Evolutionary conservation across 2,888 invertebrate species (phyloP).

Genomic region (Cistogaster globosa): DNA sequence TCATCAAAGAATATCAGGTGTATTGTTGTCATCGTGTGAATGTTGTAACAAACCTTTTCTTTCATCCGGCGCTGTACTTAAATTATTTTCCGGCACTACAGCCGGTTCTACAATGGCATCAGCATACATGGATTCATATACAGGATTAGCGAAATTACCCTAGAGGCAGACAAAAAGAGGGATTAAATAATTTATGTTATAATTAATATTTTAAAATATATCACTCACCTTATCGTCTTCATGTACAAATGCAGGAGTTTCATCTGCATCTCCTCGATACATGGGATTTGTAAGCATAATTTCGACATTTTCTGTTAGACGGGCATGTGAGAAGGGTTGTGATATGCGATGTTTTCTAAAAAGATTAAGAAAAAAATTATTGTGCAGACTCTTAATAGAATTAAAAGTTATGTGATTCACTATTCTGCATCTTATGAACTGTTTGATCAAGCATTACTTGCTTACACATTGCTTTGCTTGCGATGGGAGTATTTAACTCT

Average conservation of each 20-base stretch:
- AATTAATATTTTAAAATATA: background rate
- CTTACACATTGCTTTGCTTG: too few relatives aligned
- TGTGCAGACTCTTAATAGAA: too few relatives aligned
- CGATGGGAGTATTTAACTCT: too few relatives aligned
- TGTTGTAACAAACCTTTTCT: constrained; percentile 85
- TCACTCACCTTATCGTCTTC: constrained; percentile 87
- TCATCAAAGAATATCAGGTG: constrained; percentile 83
- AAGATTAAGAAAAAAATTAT: background rate
- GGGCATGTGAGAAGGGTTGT: constrained; percentile 89
- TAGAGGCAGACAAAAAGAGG: constrained; percentile 74
- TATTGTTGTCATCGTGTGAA: constrained; percentile 83
- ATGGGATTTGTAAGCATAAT: constrained; percentile 90
- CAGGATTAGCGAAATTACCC: constrained; percentile 93
- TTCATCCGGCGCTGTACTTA: constrained; percentile 83
- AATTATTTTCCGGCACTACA: constrained; percentile 78
- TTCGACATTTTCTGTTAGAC: constrained; percentile 93
- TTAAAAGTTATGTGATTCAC: too few relatives aligned
- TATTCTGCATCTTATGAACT: too few relatives aligned
- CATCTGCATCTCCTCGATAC: constrained; percentile 90
- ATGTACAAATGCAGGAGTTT: constrained; percentile 85
- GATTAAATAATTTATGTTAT: background rate
- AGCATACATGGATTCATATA: constrained; percentile 92
- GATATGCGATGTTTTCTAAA: constrained; percentile 84
- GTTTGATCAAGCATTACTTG: too few relatives aligned
- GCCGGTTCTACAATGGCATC: constrained; percentile 80